These are phyloP conservation scores for Hemiprocne comata DNA, from an alignment of 2,113 vertebrate genomes.

Conservation along the genomic window DNA sequence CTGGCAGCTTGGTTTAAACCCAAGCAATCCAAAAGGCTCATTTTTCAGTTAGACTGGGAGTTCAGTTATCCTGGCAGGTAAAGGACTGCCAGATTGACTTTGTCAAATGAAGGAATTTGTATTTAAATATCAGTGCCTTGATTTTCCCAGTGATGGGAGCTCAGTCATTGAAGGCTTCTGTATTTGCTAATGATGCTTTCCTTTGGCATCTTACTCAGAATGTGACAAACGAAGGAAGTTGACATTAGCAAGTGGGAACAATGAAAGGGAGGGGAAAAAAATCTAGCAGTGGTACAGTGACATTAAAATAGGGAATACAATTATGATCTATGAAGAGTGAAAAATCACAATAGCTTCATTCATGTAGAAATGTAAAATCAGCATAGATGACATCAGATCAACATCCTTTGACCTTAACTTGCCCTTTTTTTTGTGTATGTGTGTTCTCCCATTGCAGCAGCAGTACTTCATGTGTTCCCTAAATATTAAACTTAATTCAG, in stretches of 20 bases:
- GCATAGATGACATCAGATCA: neutral
- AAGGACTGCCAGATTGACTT: constrained; percentile 8
- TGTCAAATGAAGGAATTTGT: constrained; percentile 52
- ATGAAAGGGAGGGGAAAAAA: neutral
- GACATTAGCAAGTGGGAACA: neutral
- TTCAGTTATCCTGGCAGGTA: constrained; percentile 46
- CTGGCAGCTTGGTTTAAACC: constrained; percentile 69
- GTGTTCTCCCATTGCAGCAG: neutral
- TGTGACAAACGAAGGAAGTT: neutral
- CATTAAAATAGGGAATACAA: neutral
- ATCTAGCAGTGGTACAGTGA: neutral
- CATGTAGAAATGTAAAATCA: neutral
- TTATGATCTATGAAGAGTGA: neutral
- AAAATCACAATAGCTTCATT: neutral
- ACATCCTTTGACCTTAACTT: neutral
- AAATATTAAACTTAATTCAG: constrained; percentile 71
- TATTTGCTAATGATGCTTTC: neutral
- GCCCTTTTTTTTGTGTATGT: too few relatives aligned
- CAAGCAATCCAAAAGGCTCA: constrained; percentile 27
- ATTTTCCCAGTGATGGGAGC: neutral
- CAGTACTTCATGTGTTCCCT: constrained; percentile 34
- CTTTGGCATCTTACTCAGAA: neutral
- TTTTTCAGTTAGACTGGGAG: constrained; percentile 38
- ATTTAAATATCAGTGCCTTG: constrained; percentile 41
- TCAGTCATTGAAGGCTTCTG: neutral